Base-by-base conservation (phyloP, 2,888 invertebrate genomes). In the Drosophila dives region DNA sequence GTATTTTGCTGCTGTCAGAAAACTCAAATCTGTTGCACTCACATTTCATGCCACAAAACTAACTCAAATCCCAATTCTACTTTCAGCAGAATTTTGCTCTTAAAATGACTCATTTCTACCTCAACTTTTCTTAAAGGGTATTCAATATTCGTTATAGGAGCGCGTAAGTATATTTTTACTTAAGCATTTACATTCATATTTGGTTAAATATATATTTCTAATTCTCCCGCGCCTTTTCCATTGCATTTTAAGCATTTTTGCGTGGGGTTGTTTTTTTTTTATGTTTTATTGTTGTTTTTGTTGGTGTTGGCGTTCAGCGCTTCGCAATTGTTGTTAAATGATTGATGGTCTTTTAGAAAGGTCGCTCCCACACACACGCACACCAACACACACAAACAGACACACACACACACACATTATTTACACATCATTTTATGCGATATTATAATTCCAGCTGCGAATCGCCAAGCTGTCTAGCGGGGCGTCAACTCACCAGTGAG, bases 171-270 rank as follows among this genome's bases (percentile, higher is more conserved):
- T 0, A 3, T 49, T 26, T 51, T 56, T 20, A 45, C 29, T 64
- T 40, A 48, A 55, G 61, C 75, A 77, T 84, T 85, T 86, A 86
- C 86, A 86, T 86, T 86, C 85, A 86, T 86, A 86, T 89, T 89
- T 77, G 83, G 83, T 80, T 29, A 29, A 77, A 77, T 83, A 69
- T 75, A 64, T 72, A 61, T 73, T 69, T 78, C 55, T 71, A 59
- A 67, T 58, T 62, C 80, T 70, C 72, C 69, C 72, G 66, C 75
- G 60, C 61, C 72, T 58, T 77, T 77, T 61, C 74, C 56, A 54
- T 72, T 36, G 36, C 34, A 36, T 42, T 26, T 56, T 42, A 26
- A 45, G 26, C 50, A 53, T 59, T 56, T 71, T 71, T 70, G 66
- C 72, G 81, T 80, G 65, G 84, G 76, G 89, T 75, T 71, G 23